Percentiles rank a stretch among this genome's conserved stretches.
These are phyloP conservation scores for Poicephalus gulielmi DNA, from an alignment of 2,113 vertebrate genomes.

Conservation along the genomic window DNA sequence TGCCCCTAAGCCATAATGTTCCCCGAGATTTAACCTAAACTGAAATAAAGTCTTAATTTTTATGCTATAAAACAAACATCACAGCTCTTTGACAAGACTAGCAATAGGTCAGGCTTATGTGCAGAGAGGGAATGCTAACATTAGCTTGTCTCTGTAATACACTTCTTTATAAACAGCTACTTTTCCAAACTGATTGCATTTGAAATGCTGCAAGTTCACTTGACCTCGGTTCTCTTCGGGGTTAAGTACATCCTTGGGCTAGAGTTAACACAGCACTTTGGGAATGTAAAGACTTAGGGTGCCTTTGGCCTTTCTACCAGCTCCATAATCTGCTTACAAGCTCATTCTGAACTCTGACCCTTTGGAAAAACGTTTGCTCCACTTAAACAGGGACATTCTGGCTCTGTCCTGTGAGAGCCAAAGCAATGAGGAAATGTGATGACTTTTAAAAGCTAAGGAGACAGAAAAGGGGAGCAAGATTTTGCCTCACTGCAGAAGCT, in stretches of 20 bases:
- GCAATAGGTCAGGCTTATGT: constrained; percentile 42
- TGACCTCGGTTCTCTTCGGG: constrained; percentile 54
- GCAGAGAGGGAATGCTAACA: constrained; percentile 30
- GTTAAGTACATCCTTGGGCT: constrained; percentile 70
- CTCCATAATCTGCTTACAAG: constrained; percentile 63
- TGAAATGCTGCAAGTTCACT: constrained; percentile 65
- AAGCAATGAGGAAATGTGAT: not conserved
- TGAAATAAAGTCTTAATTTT: constrained; percentile 19
- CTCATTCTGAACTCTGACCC: constrained; percentile 28
- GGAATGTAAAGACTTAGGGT: constrained; percentile 62
- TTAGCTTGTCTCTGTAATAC: constrained; percentile 18
- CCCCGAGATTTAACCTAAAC: constrained; percentile 19
- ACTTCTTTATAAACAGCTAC: constrained; percentile 47
- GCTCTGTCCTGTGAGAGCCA: constrained; percentile 1
- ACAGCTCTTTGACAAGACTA: constrained; percentile 21
- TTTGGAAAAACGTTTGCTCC: constrained; percentile 57
- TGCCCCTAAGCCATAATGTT: not conserved
- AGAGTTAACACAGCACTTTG: constrained; percentile 52
- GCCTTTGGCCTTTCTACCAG: constrained; percentile 56
- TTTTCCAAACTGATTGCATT: constrained; percentile 46
- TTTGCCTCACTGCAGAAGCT: not conserved
- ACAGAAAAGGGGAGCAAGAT: not conserved
- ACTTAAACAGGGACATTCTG: constrained; percentile 33
- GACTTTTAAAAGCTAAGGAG: not conserved
- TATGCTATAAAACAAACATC: constrained; percentile 20